These are phyloP conservation scores for Apodemus sylvaticus DNA, from an alignment of 2,113 vertebrate genomes.

Conservation along the genomic window DNA sequence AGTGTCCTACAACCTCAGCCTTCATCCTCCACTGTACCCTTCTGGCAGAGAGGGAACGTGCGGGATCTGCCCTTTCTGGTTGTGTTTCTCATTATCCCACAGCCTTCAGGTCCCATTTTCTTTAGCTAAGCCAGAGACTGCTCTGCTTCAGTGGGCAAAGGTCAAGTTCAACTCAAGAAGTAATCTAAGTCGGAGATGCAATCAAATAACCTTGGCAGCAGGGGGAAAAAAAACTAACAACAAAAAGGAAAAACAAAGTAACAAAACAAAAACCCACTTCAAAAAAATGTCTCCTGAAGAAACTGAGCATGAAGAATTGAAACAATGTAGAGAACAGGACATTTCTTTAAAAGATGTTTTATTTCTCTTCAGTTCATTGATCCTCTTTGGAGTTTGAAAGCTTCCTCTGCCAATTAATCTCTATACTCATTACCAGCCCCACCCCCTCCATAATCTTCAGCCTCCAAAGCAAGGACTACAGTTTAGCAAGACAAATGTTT, in stretches of 20 bases:
- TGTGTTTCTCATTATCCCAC: background rate
- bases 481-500: constrained; percentile 65
- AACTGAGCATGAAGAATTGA: constrained; percentile 55
- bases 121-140: constrained; percentile 55
- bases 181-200: constrained; percentile 20
- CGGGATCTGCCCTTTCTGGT: background rate
- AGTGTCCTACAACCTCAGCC: background rate
- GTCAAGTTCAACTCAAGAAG: constrained; percentile 46
- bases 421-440: constrained; percentile 10
- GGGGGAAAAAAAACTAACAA: background rate
- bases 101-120: constrained; percentile 19
- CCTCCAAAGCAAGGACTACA: constrained; percentile 55
- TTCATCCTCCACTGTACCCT: background rate
- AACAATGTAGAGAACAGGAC: constrained; percentile 20
- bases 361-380: constrained; percentile 59
- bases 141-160: constrained; percentile 51
- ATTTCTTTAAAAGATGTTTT: constrained; percentile 39
- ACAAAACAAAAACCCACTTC: constrained; percentile 62
- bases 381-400: constrained; percentile 43
- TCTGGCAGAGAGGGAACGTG: background rate
- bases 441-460: constrained; percentile 18
- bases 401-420: constrained; percentile 54
- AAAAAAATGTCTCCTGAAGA: constrained; percentile 52
- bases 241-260: constrained; percentile 47
- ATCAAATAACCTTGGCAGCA: constrained; percentile 42